Percentiles rank a stretch among this genome's conserved stretches.
phyloP scores from a whole-genome alignment of 2,797 vertebrate species.

The Sebastes glaucus region DNA sequence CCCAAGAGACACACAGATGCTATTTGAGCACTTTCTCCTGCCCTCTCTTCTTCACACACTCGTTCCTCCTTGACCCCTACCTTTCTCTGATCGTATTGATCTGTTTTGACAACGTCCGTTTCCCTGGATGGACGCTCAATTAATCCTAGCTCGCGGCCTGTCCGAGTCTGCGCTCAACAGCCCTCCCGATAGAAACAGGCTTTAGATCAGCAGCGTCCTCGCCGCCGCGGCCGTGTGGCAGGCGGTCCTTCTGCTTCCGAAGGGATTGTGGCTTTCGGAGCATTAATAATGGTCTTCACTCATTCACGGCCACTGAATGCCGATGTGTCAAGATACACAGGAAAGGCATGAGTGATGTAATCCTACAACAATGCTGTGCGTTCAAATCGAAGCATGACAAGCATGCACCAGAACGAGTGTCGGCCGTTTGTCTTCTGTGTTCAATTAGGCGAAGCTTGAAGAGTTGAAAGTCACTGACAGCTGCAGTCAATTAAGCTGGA shows the following conservation, averaged over 20 bases:
- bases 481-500: slow-evolving; percentile 41
- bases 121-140: slow-evolving; percentile 45
- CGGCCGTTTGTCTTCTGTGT: slow-evolving; percentile 7
- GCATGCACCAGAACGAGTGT: slow-evolving; percentile 16
- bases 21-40: slow-evolving; percentile 8
- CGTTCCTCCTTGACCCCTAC: slow-evolving; percentile 31
- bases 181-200: slow-evolving; percentile 11
- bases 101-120: slow-evolving; percentile 63
- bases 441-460: slow-evolving; percentile 34
- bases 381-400: slow-evolving; percentile 31
- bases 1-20: slow-evolving; percentile 21
- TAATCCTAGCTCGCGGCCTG: slow-evolving; percentile 37
- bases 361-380: slow-evolving; percentile 27
- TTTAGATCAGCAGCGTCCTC: slow-evolving; percentile 4
- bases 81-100: slow-evolving; percentile 54
- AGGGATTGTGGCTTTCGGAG: slow-evolving; percentile 37
- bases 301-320: slow-evolving; percentile 10
- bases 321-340: slow-evolving; percentile 22
- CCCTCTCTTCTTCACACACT: not conserved
- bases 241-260: not conserved
- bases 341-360: slow-evolving; percentile 33
- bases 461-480: slow-evolving; percentile 19
- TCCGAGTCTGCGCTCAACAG: slow-evolving; percentile 6
- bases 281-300: slow-evolving; percentile 40
- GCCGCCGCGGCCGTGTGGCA: not conserved